Evolutionary conservation across 2,113 vertebrate species (phyloP).

Genomic region (Pantherophis guttatus): DNA sequence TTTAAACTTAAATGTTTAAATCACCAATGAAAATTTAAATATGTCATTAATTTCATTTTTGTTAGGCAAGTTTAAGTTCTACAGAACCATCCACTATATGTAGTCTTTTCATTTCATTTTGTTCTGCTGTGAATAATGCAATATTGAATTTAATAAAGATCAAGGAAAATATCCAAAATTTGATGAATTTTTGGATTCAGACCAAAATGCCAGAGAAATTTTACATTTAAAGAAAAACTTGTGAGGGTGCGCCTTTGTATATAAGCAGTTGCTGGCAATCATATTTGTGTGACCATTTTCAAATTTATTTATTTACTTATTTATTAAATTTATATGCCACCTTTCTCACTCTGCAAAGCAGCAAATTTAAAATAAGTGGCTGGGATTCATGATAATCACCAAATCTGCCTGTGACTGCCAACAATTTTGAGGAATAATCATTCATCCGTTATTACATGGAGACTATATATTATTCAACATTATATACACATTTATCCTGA

Average conservation of each 20-base stretch:
- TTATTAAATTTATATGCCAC: not conserved
- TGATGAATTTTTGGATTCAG: not conserved
- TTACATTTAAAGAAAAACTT: not conserved
- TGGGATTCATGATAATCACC: not conserved
- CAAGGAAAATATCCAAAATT: not conserved
- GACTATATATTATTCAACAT: not conserved
- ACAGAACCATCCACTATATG: not conserved
- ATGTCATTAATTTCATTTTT: not conserved
- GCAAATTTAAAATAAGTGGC: not conserved
- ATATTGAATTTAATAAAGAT: not conserved
- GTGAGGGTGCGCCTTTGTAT: not conserved
- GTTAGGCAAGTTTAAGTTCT: not conserved
- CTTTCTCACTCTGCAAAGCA: not conserved
- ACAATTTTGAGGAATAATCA: not conserved
- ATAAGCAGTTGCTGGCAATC: not conserved
- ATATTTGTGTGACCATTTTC: not conserved
- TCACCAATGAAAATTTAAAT: not conserved
- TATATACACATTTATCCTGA: not conserved
- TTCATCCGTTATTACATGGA: not conserved
- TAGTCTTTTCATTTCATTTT: not conserved
- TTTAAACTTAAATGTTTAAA: not conserved
- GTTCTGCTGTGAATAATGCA: not conserved
- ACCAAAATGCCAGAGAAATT: not conserved
- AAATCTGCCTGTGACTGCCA: not conserved
- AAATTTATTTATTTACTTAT: not conserved